These are phyloP conservation scores for Rhagoletis pomonella DNA, from an alignment of 1,140 invertebrate species.

Conservation along the genomic window DNA sequence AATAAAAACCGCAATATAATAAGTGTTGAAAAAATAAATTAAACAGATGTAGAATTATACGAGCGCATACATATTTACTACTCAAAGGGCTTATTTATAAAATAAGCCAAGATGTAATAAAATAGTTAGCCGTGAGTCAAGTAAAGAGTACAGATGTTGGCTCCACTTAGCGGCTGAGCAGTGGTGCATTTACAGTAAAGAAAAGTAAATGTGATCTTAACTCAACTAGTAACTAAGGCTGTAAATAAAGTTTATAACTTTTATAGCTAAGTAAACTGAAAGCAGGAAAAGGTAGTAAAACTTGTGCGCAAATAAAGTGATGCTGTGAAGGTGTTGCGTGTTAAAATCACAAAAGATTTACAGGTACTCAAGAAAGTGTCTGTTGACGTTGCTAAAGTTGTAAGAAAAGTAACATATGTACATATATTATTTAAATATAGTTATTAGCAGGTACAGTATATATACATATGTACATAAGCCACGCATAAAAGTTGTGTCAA, in stretches of 20 bases:
- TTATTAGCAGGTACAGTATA: too few species aligned
- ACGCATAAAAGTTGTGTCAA: too few species aligned
- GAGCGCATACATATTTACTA: not conserved
- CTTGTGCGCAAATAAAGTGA: not conserved
- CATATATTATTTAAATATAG: too few species aligned
- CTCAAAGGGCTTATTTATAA: not conserved
- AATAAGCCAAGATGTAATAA: not conserved
- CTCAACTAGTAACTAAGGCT: not conserved
- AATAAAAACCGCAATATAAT: not conserved
- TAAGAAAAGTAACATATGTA: too few species aligned
- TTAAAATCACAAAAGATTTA: not conserved
- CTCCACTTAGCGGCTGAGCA: not conserved
- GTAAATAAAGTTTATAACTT: not conserved
- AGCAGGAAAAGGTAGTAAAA: not conserved
- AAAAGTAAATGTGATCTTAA: conserved; percentile 12
- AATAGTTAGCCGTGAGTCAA: not conserved
- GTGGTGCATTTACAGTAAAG: not conserved
- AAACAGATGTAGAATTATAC: not conserved
- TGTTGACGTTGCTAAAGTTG: not conserved
- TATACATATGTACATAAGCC: too few species aligned
- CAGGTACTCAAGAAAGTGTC: not conserved
- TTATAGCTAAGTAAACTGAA: too few species aligned
- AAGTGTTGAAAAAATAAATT: conserved; percentile 4
- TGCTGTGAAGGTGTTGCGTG: not conserved
- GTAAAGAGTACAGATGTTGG: not conserved